These are phyloP conservation scores for Lithobates sylvaticus DNA, from an alignment of 2,797 vertebrate species.

Conservation along the genomic window DNA sequence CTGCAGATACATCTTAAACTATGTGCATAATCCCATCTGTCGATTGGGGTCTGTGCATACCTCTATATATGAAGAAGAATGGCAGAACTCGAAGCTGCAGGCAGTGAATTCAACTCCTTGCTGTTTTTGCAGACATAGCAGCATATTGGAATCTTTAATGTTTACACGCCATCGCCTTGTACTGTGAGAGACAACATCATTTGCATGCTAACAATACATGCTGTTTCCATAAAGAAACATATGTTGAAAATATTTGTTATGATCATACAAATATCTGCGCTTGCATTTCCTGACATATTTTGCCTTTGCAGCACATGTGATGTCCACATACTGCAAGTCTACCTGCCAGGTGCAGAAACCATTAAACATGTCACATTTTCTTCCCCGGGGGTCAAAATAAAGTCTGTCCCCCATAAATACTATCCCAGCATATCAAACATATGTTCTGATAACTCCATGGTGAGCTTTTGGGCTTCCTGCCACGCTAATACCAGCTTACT, in stretches of 20 bases:
- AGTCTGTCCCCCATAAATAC: neutral
- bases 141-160: constrained; percentile 59
- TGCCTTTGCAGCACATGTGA: neutral
- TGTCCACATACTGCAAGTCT: neutral
- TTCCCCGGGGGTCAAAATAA: neutral
- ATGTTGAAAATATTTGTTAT: constrained; percentile 53
- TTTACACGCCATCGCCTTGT: constrained; percentile 55
- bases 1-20: constrained; percentile 30
- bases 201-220: constrained; percentile 61
- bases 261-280: constrained; percentile 21
- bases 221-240: constrained; percentile 50
- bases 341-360: too few relatives aligned
- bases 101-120: constrained; percentile 32
- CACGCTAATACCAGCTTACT: neutral
- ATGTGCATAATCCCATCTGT: constrained; percentile 53
- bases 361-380: neutral
- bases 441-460: neutral
- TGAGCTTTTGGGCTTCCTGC: neutral
- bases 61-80: constrained; percentile 24
- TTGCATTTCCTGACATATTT: neutral
- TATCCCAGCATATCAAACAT: neutral
- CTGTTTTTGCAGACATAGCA: constrained; percentile 52
- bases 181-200: constrained; percentile 57
- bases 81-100: constrained; percentile 39
- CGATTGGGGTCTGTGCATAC: constrained; percentile 26